Base-by-base conservation (phyloP, 2,113 vertebrate species). In the Catharus minimus region DNA sequence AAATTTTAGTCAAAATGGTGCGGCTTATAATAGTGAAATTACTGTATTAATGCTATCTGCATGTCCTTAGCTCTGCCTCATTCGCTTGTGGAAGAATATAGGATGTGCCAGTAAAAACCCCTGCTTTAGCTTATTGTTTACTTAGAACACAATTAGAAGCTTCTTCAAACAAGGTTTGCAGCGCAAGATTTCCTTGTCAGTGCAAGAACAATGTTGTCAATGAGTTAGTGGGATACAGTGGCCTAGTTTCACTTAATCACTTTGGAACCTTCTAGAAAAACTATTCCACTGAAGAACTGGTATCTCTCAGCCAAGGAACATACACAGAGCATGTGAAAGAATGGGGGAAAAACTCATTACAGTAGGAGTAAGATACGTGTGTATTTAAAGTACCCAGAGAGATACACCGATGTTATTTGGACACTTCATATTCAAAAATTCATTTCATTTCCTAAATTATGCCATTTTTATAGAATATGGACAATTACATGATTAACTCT, bases 31-130 rank as follows among this genome's bases (percentile, higher is more conserved):
- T 36, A 8, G 33, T 36, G 33, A 36, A 36, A 36, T 36, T 36
- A 36, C 33, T 36, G 33, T 36, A 57, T 66, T 44, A 67, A 60
- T 0, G 0, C 11, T 56, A 81, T 8, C 18, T 69, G 2, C 10
- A 74, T 15, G 78, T 81, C 43, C 41, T 74, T 73, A 65, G 43
- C 36, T 50, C 39, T 50, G 32, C 44, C 73, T 87, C 44, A 46
- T 57, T 56, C 20, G 55, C 69, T 47, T 69, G 9, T 39, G 30
- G 15, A 12, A 61, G 58, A 86, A 72, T 4, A 86, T 1, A 50
- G 33, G 22, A 76, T 50, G 19, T 55, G 11, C 30, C 33, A 83
- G 32, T 27, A 68, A 30, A 81, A 60, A 41, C 5, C 6, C 61
- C 56, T 38, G 26, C 15, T 93, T 82, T n/a, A 69, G 3, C 5